Conservation (phyloP, 2,888 invertebrate genomes). For the Cerastis leucographa region DNA sequence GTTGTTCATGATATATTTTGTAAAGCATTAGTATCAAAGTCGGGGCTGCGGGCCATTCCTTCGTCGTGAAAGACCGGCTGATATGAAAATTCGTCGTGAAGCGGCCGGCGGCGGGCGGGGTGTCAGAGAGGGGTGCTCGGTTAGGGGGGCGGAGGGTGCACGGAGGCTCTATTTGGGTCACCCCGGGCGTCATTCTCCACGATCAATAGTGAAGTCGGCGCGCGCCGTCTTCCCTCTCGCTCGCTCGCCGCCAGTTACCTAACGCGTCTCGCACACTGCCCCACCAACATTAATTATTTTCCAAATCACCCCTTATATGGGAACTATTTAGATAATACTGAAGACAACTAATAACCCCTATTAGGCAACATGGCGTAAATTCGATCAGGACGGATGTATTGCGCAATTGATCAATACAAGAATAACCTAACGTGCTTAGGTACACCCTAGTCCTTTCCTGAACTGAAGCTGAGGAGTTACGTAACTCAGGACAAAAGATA, state of each 20-base stretch:
- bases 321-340: slow-evolving; percentile 76
- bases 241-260: slow-evolving; percentile 86
- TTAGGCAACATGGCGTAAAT: slow-evolving; percentile 42
- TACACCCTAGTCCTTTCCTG: slow-evolving; percentile 66
- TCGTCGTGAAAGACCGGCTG: slow-evolving; percentile 85
- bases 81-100: slow-evolving; percentile 90
- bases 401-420: slow-evolving; percentile 14
- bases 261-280: slow-evolving; percentile 87
- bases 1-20: slow-evolving; percentile 80
- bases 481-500: slow-evolving; percentile 75
- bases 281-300: slow-evolving; percentile 87
- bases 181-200: slow-evolving; percentile 90
- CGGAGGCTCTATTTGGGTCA: slow-evolving; percentile 91
- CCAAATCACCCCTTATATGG: slow-evolving; percentile 79
- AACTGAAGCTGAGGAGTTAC: slow-evolving; percentile 68
- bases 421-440: slow-evolving; percentile 30
- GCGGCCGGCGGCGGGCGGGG: slow-evolving; percentile 80
- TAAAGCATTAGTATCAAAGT: slow-evolving; percentile 83
- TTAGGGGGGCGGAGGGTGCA: slow-evolving; percentile 80
- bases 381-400: slow-evolving; percentile 45
- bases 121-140: slow-evolving; percentile 74
- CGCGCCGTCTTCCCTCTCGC: slow-evolving; percentile 86
- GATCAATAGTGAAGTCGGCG: slow-evolving; percentile 88
- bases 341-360: slow-evolving; percentile 64
- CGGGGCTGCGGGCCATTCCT: slow-evolving; percentile 83